Percentiles rank a stretch among this genome's conserved stretches.
Evolutionary conservation across 2,797 vertebrate genomes (phyloP).

Genomic region (Huso huso): DNA sequence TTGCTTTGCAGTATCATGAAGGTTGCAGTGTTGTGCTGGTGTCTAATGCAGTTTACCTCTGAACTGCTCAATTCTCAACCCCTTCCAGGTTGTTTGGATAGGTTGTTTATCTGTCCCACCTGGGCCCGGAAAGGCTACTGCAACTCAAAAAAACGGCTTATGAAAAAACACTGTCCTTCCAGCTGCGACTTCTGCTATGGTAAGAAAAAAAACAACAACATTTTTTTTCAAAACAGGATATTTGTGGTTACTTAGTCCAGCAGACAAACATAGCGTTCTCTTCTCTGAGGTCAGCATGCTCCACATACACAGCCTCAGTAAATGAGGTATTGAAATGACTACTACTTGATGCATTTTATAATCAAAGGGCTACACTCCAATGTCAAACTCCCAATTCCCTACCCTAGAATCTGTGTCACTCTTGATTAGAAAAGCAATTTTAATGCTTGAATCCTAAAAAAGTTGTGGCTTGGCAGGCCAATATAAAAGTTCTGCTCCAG

Average conservation of each 20-base stretch:
- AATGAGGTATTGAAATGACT: too few relatives aligned
- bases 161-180: conserved; percentile 91
- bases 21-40: too few relatives aligned
- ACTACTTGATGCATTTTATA: too few relatives aligned
- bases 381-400: conserved; percentile 27
- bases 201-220: conserved; percentile 43
- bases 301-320: too few relatives aligned
- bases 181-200: conserved; percentile 96
- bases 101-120: conserved; percentile 74
- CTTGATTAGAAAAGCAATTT: conserved; percentile 58
- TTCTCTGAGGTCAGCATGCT: too few relatives aligned
- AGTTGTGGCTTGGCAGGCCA: conserved; percentile 55
- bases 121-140: conserved; percentile 89
- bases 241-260: too few relatives aligned
- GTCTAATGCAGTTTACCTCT: too few relatives aligned
- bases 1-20: too few relatives aligned
- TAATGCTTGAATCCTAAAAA: conserved; percentile 63
- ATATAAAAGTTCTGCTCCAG: conserved; percentile 53
- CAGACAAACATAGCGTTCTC: too few relatives aligned
- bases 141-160: conserved; percentile 69
- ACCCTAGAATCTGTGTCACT: conserved; percentile 59
- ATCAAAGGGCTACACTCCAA: too few relatives aligned
- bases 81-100: conserved; percentile 80
- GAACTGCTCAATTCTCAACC: neutral
- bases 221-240: too few relatives aligned